A percentile compares a stretch with the other conserved stretches of the same genome.
Evolutionary conservation across 2,113 vertebrate species (phyloP).

Genomic region (Python bivittatus): DNA sequence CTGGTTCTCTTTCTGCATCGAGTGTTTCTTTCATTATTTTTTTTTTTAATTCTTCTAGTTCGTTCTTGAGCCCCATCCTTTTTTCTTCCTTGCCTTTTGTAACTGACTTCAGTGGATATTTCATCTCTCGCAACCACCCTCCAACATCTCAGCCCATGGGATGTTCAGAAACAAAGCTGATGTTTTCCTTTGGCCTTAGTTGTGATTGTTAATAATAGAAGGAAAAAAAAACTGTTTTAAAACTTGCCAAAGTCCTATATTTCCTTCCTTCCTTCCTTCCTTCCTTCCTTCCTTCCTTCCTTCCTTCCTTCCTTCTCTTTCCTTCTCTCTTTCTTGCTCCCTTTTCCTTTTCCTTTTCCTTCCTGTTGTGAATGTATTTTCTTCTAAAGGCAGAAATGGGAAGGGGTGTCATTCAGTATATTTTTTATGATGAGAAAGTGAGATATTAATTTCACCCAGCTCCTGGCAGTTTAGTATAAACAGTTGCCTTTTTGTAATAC

Average conservation of each 20-base stretch:
- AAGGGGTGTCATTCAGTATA: constrained; percentile 85
- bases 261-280: constrained; percentile 82
- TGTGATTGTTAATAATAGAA: constrained; percentile 88
- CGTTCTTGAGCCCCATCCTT: constrained; percentile 7
- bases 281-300: neutral
- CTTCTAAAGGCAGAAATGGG: constrained; percentile 83
- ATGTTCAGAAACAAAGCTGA: constrained; percentile 80
- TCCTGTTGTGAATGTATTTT: constrained; percentile 97
- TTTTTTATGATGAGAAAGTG: constrained; percentile 91
- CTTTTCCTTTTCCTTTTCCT: constrained; percentile 26
- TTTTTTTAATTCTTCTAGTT: constrained; percentile 49
- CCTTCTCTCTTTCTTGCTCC: rapidly evolving
- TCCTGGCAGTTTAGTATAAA: constrained; percentile 95
- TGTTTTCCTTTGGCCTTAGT: constrained; percentile 88
- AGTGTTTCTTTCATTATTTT: constrained; percentile 79
- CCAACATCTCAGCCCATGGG: constrained; percentile 61
- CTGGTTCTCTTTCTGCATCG: constrained; percentile 75
- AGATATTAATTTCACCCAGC: constrained; percentile 91
- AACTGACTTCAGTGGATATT: constrained; percentile 2
- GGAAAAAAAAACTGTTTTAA: constrained; percentile 87
- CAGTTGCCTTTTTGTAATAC: constrained; percentile 99
- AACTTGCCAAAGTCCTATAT: constrained; percentile 99
- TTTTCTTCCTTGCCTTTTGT: constrained; percentile 53
- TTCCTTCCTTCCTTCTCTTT: neutral
- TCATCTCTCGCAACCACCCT: constrained; percentile 55